These are phyloP conservation scores for Margaritifera margaritifera DNA, from an alignment of 2,888 invertebrate species.

Conservation along the genomic window DNA sequence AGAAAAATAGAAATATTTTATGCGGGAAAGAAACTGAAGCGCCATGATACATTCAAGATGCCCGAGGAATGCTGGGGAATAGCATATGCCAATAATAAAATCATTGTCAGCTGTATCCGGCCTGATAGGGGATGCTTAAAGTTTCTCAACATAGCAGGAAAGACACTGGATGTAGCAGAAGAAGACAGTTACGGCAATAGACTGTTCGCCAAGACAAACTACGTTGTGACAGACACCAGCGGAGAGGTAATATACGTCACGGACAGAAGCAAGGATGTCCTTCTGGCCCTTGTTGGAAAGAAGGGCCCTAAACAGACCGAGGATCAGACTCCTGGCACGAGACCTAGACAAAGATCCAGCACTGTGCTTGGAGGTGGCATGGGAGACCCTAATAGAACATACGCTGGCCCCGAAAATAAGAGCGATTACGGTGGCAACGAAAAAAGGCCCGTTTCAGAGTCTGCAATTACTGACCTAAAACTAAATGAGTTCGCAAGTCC, in stretches of 20 bases:
- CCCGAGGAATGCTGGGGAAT: conserved; percentile 42
- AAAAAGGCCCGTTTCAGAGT: no score
- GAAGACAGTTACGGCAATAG: conserved; percentile 33
- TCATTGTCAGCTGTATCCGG: conserved; percentile 36
- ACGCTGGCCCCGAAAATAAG: no score
- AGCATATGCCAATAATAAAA: conserved; percentile 23
- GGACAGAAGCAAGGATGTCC: conserved; percentile 36
- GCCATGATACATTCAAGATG: conserved; percentile 35
- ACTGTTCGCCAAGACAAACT: conserved; percentile 40
- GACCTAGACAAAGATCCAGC: conserved; percentile 30
- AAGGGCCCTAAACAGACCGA: conserved; percentile 1
- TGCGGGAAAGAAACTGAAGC: conserved; percentile 34
- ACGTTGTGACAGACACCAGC: conserved; percentile 28
- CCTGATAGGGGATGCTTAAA: conserved; percentile 36
- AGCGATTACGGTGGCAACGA: no score
- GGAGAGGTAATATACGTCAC: conserved; percentile 37
- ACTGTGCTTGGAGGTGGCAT: conserved; percentile 26
- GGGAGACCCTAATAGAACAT: no score
- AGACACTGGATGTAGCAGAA: conserved; percentile 34
- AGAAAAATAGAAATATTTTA: conserved; percentile 41
- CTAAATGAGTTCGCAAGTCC: no score
- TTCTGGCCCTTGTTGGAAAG: conserved; percentile 24
- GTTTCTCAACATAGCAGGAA: conserved; percentile 34
- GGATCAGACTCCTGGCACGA: neutral
- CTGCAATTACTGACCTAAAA: no score